Conservation (phyloP, 2,797 vertebrate genomes). For the Bucorvus abyssinicus region DNA sequence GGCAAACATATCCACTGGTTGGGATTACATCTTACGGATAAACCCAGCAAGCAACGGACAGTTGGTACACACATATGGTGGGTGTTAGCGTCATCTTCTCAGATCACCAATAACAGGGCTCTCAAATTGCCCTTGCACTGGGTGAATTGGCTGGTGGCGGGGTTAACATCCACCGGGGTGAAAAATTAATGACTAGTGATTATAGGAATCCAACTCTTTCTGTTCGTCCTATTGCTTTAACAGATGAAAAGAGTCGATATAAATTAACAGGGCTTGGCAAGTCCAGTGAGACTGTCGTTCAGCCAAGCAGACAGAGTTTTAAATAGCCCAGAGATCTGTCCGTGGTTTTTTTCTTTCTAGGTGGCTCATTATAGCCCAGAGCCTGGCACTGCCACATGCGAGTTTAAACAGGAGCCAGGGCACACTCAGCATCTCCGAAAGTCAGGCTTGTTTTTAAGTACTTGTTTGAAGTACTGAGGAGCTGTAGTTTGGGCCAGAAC, state of each 20-base stretch:
- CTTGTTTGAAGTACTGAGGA: background rate
- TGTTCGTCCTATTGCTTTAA: background rate
- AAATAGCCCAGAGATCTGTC: background rate
- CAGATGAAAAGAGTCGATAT: slow-evolving; percentile 1
- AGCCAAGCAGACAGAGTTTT: background rate
- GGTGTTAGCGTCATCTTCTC: background rate
- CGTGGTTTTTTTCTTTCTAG: background rate
- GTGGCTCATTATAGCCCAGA: background rate
- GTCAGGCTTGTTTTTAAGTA: background rate
- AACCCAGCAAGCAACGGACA: background rate
- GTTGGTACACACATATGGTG: background rate
- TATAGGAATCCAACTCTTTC: background rate
- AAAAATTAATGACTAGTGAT: background rate
- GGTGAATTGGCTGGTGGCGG: background rate
- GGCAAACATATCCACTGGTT: background rate
- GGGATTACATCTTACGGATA: background rate
- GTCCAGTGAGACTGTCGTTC: background rate
- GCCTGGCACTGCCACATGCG: background rate
- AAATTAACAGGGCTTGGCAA: background rate
- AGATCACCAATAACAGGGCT: background rate
- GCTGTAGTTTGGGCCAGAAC: background rate
- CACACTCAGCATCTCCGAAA: background rate
- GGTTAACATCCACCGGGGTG: background rate
- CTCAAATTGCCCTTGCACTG: background rate
- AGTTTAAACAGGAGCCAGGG: background rate